These are phyloP conservation scores for Bubalus kerabau DNA, from an alignment of 2,113 vertebrate species.

Conservation along the genomic window DNA sequence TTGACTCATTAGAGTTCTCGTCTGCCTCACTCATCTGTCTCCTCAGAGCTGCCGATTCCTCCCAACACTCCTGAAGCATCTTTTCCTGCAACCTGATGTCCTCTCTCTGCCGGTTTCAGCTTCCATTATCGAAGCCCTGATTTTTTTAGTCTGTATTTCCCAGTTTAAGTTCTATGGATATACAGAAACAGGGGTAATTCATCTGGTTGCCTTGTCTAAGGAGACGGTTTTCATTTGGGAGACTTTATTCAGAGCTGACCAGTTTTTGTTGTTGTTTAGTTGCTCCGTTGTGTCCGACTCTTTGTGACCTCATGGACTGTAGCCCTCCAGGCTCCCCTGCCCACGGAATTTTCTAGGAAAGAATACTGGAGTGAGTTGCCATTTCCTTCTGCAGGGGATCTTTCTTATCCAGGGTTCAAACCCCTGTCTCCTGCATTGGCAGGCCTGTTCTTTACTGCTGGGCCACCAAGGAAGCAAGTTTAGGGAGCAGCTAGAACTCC, in stretches of 20 bases:
- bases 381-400: neutral
- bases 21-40: neutral
- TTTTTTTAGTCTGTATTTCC: neutral
- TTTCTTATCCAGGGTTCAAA: neutral
- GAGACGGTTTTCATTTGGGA: neutral
- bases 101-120: neutral
- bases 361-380: neutral
- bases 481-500: neutral
- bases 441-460: neutral
- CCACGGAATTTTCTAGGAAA: neutral
- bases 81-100: neutral
- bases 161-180: neutral
- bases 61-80: neutral
- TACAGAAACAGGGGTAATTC: neutral
- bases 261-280: neutral
- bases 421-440: neutral
- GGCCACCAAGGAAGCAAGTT: neutral
- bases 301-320: neutral
- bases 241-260: neutral
- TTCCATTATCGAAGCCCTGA: neutral
- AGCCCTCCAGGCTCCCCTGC: neutral
- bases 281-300: neutral
- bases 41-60: accelerated
- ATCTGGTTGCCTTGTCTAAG: neutral
- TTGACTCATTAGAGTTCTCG: neutral